These are phyloP conservation scores for Tetropium fuscum DNA, from an alignment of 2,888 invertebrate genomes.

Conservation along the genomic window DNA sequence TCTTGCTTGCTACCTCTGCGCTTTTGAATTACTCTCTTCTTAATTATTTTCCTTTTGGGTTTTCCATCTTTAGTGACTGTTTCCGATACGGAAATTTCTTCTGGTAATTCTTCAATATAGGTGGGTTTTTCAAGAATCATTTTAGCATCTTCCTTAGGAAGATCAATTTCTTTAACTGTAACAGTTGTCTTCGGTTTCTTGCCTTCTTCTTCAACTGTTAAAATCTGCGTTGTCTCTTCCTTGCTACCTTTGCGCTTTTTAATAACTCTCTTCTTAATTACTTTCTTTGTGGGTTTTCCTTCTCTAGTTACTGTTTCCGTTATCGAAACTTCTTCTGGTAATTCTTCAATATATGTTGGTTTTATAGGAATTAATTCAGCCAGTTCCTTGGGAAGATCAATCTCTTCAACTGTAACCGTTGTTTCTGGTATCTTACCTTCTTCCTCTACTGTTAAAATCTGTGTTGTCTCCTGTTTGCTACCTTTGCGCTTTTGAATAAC, in stretches of 20 bases:
- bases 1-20: slow-evolving; percentile 60
- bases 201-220: slow-evolving; percentile 50
- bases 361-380: slow-evolving; percentile 40
- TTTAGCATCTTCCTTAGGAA: slow-evolving; percentile 52
- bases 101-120: slow-evolving; percentile 49
- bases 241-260: slow-evolving; percentile 59
- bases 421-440: slow-evolving; percentile 54
- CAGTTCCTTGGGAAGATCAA: slow-evolving; percentile 39
- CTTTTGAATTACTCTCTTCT: slow-evolving; percentile 51
- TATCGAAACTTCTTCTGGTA: slow-evolving; percentile 53
- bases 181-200: slow-evolving; percentile 50
- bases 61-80: slow-evolving; percentile 49
- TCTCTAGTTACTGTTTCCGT: slow-evolving; percentile 46
- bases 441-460: slow-evolving; percentile 52
- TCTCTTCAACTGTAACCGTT: slow-evolving; percentile 52
- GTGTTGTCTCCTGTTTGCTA: slow-evolving; percentile 59
- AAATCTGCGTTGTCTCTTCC: slow-evolving; percentile 57
- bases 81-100: slow-evolving; percentile 45
- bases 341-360: slow-evolving; percentile 49
- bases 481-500: slow-evolving; percentile 64
- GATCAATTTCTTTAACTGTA: slow-evolving; percentile 50
- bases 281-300: slow-evolving; percentile 50
- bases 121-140: slow-evolving; percentile 39
- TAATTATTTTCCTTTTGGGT: slow-evolving; percentile 53
- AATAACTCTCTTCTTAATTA: slow-evolving; percentile 58